Percentiles rank a stretch among this genome's conserved stretches.
phyloP scores from a whole-genome alignment of 2,113 vertebrate genomes.

The Holacanthus passer region DNA sequence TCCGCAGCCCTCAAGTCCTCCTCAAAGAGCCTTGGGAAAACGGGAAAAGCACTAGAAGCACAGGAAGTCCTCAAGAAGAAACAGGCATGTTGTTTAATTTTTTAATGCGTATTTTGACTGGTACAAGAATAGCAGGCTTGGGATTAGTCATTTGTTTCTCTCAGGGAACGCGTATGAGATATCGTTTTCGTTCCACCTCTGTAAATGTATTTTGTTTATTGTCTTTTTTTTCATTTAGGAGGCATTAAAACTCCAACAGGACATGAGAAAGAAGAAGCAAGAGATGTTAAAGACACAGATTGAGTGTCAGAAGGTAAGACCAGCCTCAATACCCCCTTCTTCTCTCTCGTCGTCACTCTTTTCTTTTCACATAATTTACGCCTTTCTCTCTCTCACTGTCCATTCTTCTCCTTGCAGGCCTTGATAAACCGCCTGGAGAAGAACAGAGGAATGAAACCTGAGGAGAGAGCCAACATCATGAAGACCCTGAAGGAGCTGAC shows the following conservation, averaged over 20 bases:
- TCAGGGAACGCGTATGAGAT: neutral
- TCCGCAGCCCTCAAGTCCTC: conserved; percentile 86
- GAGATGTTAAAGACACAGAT: conserved; percentile 97
- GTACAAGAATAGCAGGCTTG: conserved; percentile 17
- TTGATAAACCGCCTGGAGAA: conserved; percentile 97
- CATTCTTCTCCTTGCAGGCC: conserved; percentile 81
- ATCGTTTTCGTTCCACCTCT: neutral
- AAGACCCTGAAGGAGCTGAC: conserved; percentile 96
- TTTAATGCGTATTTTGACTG: conserved; percentile 4
- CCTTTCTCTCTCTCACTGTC: neutral
- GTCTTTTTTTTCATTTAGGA: conserved; percentile 83
- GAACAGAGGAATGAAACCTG: conserved; percentile 94
- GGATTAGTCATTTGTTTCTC: conserved; percentile 14
- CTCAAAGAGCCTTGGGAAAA: conserved; percentile 88
- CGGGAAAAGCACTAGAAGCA: conserved; percentile 89
- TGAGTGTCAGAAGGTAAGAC: conserved; percentile 95
- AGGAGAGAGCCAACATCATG: conserved; percentile 96
- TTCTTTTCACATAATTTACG: neutral
- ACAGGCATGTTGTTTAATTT: conserved; percentile 83
- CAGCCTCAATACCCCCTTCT: no score
- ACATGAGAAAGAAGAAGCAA: conserved; percentile 98
- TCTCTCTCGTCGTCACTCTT: neutral
- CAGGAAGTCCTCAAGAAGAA: conserved; percentile 96
- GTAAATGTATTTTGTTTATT: conserved; percentile 8
- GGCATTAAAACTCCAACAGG: conserved; percentile 95